Evolutionary conservation across 2,888 invertebrate species (phyloP), one percentile per base, ranked within the genome.

Genomic region (Brenthis daphne): DNA sequence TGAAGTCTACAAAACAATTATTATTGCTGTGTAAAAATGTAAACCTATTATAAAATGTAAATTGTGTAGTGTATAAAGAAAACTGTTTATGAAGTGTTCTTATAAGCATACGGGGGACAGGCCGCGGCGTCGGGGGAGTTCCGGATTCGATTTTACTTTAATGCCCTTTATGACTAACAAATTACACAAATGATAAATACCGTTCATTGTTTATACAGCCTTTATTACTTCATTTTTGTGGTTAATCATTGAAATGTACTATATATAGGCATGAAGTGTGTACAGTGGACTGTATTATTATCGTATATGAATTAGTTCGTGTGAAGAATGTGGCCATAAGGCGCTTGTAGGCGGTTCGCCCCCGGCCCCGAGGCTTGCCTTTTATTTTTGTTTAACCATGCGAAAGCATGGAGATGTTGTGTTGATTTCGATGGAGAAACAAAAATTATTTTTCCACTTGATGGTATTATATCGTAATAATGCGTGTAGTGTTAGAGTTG

Each of bases 381-480:
- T 85, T 86, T 84, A 85, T 81, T 86, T 85, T 86, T 84, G 83
- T 87, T 89, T 86, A 80, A 86, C 85, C 88, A 86, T 86, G 88
- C 82, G 81, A 78, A 77, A 79, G 80, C 88, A 87, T 85, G 89
- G 85, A 80, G 79, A 85, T 85, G 87, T 88, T 87, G 83, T 77
- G 86, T 90, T 90, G 82, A 87, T 89, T 89, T 87, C 85, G 83
- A 89, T 84, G 88, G 86, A 87, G 82, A 86, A 90, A 89, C 86
- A 87, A 89, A 89, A 89, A 89, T 83, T 92, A 92, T 92, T 92
- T 92, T 92, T 92, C 91, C 92, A 92, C 91, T 92, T 85, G 89
- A 89, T 87, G 87, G 88, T 90, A 89, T 85, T 78, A 79, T 85
- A 82, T 84, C 73, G 79, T 85, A 82, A 87, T 85, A 82, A 87